phyloP scores from a whole-genome alignment of 2,888 invertebrate species.

The Tachina grossa region DNA sequence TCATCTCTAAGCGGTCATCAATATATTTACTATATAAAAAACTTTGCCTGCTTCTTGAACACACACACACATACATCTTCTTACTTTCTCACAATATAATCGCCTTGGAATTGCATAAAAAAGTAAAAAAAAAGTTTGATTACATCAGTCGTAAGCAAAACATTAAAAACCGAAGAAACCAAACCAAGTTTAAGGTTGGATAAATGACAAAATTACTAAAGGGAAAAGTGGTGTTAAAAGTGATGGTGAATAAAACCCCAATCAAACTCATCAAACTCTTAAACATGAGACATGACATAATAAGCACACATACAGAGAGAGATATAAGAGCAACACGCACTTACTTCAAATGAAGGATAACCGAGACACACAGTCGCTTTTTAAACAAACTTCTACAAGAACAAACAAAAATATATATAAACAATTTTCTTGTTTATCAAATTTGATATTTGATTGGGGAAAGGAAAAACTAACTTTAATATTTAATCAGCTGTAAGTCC shows the following conservation, averaged over 20 bases:
- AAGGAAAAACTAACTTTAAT: too few relatives aligned
- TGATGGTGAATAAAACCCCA: slow-evolving; percentile 51
- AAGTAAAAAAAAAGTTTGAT: not conserved
- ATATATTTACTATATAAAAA: not conserved
- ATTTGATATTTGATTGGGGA: not conserved
- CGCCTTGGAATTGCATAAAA: not conserved
- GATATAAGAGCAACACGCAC: not conserved
- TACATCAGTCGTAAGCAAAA: slow-evolving; percentile 36
- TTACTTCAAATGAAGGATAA: not conserved
- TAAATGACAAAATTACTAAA: slow-evolving; percentile 54
- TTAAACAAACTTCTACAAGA: slow-evolving; percentile 15
- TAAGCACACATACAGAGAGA: not conserved
- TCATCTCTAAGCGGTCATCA: slow-evolving; percentile 21
- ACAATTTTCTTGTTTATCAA: slow-evolving; percentile 5
- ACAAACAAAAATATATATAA: not conserved
- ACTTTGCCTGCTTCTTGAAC: not conserved
- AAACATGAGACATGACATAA: slow-evolving; percentile 13
- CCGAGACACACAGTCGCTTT: not conserved
- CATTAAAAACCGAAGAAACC: slow-evolving; percentile 56
- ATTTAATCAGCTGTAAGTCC: too few relatives aligned
- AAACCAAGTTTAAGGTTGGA: slow-evolving; percentile 65
- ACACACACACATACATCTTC: not conserved
- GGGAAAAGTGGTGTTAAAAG: slow-evolving; percentile 3
- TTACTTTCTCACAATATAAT: not conserved
- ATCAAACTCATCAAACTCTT: slow-evolving; percentile 49